A percentile compares a stretch with the other conserved stretches of the same genome.
phyloP scores from a whole-genome alignment of 2,888 invertebrate genomes.

The Zelleria hepariella region DNA sequence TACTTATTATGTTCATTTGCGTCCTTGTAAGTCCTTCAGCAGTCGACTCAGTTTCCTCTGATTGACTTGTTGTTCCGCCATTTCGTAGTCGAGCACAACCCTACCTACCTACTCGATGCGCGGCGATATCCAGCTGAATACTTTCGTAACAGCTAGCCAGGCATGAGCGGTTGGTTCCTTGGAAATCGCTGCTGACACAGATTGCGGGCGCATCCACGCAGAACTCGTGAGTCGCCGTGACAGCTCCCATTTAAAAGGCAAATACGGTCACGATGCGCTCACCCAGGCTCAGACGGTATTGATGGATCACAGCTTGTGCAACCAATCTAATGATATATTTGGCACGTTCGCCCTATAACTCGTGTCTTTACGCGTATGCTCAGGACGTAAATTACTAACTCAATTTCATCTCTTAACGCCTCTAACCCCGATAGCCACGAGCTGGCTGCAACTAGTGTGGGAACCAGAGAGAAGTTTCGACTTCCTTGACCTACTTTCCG shows the following conservation, averaged over 20 bases:
- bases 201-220: conserved; percentile 48
- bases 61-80: too few species aligned
- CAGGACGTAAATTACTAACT: background rate
- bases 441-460: background rate
- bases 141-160: conserved; percentile 13
- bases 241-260: conserved; percentile 58
- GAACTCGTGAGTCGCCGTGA: conserved; percentile 53
- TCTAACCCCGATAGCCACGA: background rate
- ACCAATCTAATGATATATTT: conserved; percentile 10
- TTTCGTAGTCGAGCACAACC: background rate
- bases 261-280: conserved; percentile 56
- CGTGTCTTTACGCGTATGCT: background rate
- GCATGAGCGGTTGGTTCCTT: conserved; percentile 12
- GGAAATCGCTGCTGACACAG: conserved; percentile 49
- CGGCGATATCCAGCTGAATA: conserved; percentile 8
- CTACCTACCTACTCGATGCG: background rate
- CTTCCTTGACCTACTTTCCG: background rate
- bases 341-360: background rate
- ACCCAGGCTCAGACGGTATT: conserved; percentile 13
- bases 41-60: too few species aligned
- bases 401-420: background rate
- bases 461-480: background rate
- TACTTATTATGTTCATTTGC: too few species aligned
- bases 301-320: conserved; percentile 22
- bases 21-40: too few species aligned